Evolutionary conservation across 2,113 vertebrate species (phyloP).

Genomic region (Phylloscopus trochiloides): DNA sequence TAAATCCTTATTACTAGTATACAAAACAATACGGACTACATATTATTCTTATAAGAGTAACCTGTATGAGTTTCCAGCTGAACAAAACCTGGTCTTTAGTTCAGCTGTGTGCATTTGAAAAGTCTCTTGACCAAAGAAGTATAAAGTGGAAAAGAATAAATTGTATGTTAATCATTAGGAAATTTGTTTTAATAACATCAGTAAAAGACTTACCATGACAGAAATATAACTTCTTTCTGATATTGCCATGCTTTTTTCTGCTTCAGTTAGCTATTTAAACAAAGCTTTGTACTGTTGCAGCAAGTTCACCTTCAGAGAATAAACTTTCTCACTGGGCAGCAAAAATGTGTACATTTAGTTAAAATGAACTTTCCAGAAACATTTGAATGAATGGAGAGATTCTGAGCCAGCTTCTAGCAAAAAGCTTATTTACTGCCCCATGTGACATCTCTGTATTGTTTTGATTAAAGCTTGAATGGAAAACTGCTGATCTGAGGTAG

Average conservation of each 20-base stretch:
- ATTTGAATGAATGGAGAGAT: neutral
- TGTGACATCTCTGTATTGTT: constrained; percentile 34
- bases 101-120: neutral
- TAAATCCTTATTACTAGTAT: neutral
- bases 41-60: neutral
- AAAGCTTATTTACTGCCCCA: neutral
- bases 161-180: neutral
- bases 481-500: constrained; percentile 37
- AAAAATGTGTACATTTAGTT: neutral
- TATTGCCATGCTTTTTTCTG: neutral
- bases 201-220: neutral
- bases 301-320: neutral
- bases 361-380: constrained; percentile 27
- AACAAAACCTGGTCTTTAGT: neutral
- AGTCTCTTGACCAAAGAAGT: neutral
- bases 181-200: neutral
- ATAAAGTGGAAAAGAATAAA: neutral
- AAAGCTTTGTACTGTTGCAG: neutral
- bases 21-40: neutral
- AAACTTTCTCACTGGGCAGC: neutral
- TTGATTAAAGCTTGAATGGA: constrained; percentile 22
- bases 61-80: neutral
- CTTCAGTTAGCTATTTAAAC: neutral
- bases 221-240: neutral
- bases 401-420: constrained; percentile 36